These are phyloP conservation scores for Oegoconia quadripuncta DNA, from an alignment of 2,888 invertebrate species.

Conservation along the genomic window DNA sequence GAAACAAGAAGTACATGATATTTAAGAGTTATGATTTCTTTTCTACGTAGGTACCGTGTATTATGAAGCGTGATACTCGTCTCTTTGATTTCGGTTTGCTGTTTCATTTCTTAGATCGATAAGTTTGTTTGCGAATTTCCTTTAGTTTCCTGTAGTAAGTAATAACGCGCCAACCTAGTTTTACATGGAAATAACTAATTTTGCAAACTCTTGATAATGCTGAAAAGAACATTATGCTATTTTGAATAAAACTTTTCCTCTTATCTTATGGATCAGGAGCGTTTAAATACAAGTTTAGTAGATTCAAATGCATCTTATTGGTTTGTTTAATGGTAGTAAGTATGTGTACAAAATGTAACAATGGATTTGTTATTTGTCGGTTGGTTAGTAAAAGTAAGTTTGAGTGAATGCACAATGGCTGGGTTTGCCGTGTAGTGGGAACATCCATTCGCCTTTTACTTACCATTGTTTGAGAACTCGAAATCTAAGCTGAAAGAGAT, in stretches of 20 bases:
- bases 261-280: too few species aligned
- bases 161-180: too few species aligned
- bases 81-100: neutral
- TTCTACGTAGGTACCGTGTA: neutral
- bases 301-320: too few species aligned
- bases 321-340: neutral
- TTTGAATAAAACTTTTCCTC: too few species aligned
- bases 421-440: constrained; percentile 48
- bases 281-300: too few species aligned
- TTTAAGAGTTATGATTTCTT: constrained; percentile 1
- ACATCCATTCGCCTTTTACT: constrained; percentile 57
- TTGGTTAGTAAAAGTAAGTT: constrained; percentile 54
- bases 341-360: constrained; percentile 35
- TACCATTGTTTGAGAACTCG: constrained; percentile 48
- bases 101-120: neutral
- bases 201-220: too few species aligned
- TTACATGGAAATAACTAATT: too few species aligned
- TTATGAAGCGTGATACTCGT: neutral
- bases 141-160: too few species aligned
- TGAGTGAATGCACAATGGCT: constrained; percentile 44
- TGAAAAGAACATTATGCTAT: too few species aligned
- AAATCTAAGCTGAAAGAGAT: constrained; percentile 27
- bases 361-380: constrained; percentile 36
- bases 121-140: too few species aligned
- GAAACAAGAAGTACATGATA: constrained; percentile 5